Conservation (phyloP, 2,888 invertebrate species). For the Drosophila cognata region DNA sequence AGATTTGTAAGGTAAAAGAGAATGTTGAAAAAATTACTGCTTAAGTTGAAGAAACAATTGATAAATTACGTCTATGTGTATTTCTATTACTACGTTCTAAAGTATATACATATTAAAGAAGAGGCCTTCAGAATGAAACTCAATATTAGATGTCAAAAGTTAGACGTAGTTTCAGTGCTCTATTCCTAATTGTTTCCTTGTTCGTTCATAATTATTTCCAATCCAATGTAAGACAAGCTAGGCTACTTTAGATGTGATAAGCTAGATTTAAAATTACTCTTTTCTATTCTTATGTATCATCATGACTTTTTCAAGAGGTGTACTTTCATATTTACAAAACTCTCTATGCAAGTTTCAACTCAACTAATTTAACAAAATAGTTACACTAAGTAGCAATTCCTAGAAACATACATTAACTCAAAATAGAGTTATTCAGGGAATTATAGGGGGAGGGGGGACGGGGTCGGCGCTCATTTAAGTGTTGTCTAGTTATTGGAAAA, state of each 20-base stretch:
- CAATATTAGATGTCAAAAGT: not conserved
- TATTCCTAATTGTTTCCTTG: not conserved
- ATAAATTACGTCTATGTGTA: accelerated
- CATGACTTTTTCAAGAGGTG: not conserved
- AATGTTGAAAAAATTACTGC: not conserved
- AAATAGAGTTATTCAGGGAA: not conserved
- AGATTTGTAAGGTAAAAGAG: not conserved
- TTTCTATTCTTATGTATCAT: not conserved
- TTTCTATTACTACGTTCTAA: not conserved
- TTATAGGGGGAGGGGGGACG: not conserved
- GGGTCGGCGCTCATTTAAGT: constrained; percentile 51
- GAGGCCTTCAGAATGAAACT: not conserved
- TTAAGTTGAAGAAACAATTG: not conserved
- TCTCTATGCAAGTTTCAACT: not conserved
- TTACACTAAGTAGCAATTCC: constrained; percentile 28
- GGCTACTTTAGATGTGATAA: not conserved
- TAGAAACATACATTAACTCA: not conserved
- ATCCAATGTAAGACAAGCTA: not conserved
- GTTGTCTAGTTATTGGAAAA: constrained; percentile 54
- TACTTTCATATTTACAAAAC: not conserved
- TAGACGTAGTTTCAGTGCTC: not conserved
- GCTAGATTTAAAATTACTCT: too few relatives aligned
- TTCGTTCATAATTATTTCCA: not conserved
- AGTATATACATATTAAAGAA: not conserved
- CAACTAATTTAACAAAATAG: constrained; percentile 14